Evolutionary conservation across 2,113 vertebrate genomes (phyloP).

Genomic region (Ovis canadensis): DNA sequence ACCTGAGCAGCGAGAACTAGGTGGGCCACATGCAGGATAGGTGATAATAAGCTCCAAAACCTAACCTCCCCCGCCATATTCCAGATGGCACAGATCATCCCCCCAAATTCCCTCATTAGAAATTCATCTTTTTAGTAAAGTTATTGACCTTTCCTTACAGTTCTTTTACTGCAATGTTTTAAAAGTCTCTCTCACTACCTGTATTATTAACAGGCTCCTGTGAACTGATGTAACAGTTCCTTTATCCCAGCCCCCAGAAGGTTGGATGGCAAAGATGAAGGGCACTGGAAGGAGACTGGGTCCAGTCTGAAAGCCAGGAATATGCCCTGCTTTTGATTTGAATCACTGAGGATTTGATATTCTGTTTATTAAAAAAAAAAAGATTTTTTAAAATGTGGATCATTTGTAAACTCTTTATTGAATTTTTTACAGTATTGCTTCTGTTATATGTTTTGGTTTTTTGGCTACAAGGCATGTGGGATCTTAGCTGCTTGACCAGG

Average conservation of each 20-base stretch:
- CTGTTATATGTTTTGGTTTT: not conserved
- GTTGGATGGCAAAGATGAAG: not conserved
- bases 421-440: not conserved
- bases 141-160: not conserved
- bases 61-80: not conserved
- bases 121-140: not conserved
- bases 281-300: not conserved
- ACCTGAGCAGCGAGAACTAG: not conserved
- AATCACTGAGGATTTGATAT: not conserved
- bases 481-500: not conserved
- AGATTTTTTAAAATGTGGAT: not conserved
- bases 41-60: not conserved
- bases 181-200: not conserved
- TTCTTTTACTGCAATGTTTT: not conserved
- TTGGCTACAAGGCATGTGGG: not conserved
- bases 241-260: not conserved
- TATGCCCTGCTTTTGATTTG: not conserved
- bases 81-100: not conserved
- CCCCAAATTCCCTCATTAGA: not conserved
- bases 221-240: not conserved
- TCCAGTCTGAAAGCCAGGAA: not conserved
- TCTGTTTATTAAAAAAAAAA: not conserved
- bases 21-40: not conserved
- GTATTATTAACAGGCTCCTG: not conserved
- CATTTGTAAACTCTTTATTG: not conserved